Evolutionary conservation across 2,113 vertebrate species (phyloP), one percentile per base, ranked within the genome.

Genomic region (Gallinago media): DNA sequence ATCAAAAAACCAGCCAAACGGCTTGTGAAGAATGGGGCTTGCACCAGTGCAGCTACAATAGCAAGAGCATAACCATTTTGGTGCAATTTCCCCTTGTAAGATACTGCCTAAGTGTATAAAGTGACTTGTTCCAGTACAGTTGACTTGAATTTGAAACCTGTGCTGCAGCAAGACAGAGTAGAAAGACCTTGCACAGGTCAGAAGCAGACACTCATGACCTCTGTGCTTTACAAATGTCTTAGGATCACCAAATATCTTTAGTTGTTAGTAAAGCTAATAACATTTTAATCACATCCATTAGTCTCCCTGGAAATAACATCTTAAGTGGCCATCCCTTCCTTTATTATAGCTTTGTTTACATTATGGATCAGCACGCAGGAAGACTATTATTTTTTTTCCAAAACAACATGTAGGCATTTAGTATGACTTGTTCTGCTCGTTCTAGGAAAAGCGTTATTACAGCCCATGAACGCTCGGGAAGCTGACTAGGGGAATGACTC

Each of bases 371-470:
- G 74, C 40, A 61, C 8, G 20, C 61, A 94, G 96, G 92, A 94
- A 96, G 68, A 61, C 38, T 65, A 68, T 81, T 85, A 21, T 49
- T 44, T 65, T 63, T 68, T 59, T 67, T 68, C 56, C 54, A 34
- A 61, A 92, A 68, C 58, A 91, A 58, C 94, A 50, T 1, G 1
- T 11, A 75, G 54, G 77, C 63, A 72, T 92, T 96, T 31, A 31
- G 76, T 25, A 34, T 58, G 83, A 92, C 96, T 78, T 14, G 95
- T 73, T 88, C 68, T 92, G 76, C 95, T 89, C 3, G 49, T 89
- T 95, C 72, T 26, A 86, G 92, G 94, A 89, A 93, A 92, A 76
- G 91, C 22, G 55, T 86, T 68, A 71, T 78, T 81, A 75, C 32
- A 87, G 23, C 12, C 32, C 54, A 6, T 25, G 54, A 82, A 32